Base-by-base conservation (phyloP, 2,888 invertebrate genomes). In the Apocheima hispidaria region DNA sequence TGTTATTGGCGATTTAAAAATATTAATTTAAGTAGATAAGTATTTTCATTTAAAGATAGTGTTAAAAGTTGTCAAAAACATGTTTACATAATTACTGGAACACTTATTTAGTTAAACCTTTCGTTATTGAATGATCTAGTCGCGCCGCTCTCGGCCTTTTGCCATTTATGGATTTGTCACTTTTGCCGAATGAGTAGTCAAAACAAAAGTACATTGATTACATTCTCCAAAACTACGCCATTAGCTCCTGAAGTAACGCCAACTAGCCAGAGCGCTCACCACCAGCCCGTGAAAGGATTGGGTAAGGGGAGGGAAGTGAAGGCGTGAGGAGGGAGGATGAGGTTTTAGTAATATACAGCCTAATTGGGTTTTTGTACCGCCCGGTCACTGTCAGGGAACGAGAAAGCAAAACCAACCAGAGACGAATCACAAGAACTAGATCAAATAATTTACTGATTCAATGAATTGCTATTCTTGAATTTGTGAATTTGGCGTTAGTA, bases 291-390 rank as follows among this genome's bases (percentile, higher is more conserved):
- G 6, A 21, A 46, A 46, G 46, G 23, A 30, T 23, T 18, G 40
- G 38, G 30, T 18, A 28, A 4, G 21, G 20, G 16, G 33, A 20
- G 43, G 41, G 23, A 12, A 1, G 4, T 14, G 20, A 36, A 35
- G 23, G 18, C 2, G 38, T 5, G 28, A 21, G 40, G 38, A 10
- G n/a, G 41, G 26, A 5, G 26, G 26, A 6, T n/a, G n/a, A 7
- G 26, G 26, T 2, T 41, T 16, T 43, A 57, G 20, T 43, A 40
- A 53, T 48, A 48, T 49, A 53, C 35, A 35, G 28, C 52, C 60
- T 68, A 68, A 68, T 65, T 68, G 68, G 53, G 58, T 68, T 68
- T 63, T 68, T 68, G 63, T 68, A 65, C 44, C 56, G 51, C 57
- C 61, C 55, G 38, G 52, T 52, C 52, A 26, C 33, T 53, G 41